A percentile compares a stretch with the other conserved stretches of the same genome.
These are phyloP conservation scores for Sebastes reedi DNA, from an alignment of 2,797 vertebrate genomes.

Conservation along the genomic window DNA sequence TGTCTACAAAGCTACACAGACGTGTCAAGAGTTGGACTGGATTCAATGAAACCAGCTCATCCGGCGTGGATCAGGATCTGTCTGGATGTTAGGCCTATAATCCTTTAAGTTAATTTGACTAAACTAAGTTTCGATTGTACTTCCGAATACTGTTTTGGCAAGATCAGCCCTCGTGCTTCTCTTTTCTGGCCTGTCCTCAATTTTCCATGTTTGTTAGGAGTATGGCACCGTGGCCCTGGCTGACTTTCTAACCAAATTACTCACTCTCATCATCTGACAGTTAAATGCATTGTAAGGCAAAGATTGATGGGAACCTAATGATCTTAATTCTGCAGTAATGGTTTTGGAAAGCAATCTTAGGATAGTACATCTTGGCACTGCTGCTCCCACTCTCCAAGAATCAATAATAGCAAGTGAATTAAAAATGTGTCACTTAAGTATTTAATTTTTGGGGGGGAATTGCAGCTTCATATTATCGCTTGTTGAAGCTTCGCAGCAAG, in stretches of 20 bases:
- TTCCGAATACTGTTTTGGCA: not conserved
- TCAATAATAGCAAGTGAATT: not conserved
- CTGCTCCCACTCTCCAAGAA: not conserved
- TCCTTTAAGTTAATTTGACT: constrained; percentile 27
- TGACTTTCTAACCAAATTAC: not conserved
- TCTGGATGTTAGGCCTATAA: constrained; percentile 16
- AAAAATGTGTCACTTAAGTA: not conserved
- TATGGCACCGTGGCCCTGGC: not conserved
- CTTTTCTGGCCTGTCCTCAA: not conserved
- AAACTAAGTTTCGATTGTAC: not conserved
- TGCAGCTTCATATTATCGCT: not conserved
- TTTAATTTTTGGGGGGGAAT: not conserved
- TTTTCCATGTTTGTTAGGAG: not conserved
- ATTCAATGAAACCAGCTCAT: not conserved
- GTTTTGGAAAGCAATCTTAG: not conserved
- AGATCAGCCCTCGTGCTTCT: not conserved
- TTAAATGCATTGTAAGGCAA: constrained; percentile 15
- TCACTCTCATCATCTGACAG: constrained; percentile 26
- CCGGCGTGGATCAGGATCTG: not conserved
- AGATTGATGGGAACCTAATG: constrained; percentile 14
- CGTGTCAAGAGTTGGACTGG: not conserved
- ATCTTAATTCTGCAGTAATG: constrained; percentile 10
- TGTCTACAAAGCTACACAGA: not conserved
- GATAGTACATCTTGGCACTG: not conserved
- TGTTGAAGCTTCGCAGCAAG: not conserved